Base-by-base conservation (phyloP, 2,888 invertebrate genomes). In the Spicauda simplicius region DNA sequence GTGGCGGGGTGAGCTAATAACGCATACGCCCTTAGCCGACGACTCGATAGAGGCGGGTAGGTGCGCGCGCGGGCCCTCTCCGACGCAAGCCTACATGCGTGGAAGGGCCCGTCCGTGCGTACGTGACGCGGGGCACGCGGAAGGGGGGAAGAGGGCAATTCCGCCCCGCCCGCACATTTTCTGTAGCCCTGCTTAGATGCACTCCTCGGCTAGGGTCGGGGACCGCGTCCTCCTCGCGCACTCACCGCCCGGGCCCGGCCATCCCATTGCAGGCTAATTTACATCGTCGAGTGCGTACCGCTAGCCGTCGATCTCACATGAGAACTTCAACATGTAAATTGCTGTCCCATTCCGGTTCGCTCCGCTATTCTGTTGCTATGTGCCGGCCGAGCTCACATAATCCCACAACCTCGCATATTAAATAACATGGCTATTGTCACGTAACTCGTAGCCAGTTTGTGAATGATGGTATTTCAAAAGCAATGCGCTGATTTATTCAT, bases 21-120 rank as follows among this genome's bases (percentile, higher is more conserved):
- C 86, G 88, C 86, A 85, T 85, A 85, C 87, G 81, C 87, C 87
- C 89, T 90, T 85, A 80, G 82, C 74, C 79, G 82, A 74, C 77
- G 72, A 88, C 84, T 86, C 87, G 86, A 87, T 87, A 83, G 80
- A 83, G 82, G 81, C 78, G 76, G 5, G 72, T 79, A 73, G 78
- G 80, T 77, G 80, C 88, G 87, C 87, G 90, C 88, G 85, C 87
- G 84, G 84, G 83, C 83, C 82, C 82, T 78, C 79, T 64, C 68
- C 72, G 70, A 71, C 73, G 77, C 74, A 75, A 79, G 80, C 81
- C 84, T 70, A 69, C 64, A 72, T 84, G 82, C 82, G 85, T 83
- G 74, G 78, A 83, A 85, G 86, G 88, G 86, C 83, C 80, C 78
- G 77, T 82, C 80, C 78, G 77, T 82, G 87, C 86, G 87, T 90